phyloP scores from a whole-genome alignment of 2,113 vertebrate species.

The Apteryx mantelli region DNA sequence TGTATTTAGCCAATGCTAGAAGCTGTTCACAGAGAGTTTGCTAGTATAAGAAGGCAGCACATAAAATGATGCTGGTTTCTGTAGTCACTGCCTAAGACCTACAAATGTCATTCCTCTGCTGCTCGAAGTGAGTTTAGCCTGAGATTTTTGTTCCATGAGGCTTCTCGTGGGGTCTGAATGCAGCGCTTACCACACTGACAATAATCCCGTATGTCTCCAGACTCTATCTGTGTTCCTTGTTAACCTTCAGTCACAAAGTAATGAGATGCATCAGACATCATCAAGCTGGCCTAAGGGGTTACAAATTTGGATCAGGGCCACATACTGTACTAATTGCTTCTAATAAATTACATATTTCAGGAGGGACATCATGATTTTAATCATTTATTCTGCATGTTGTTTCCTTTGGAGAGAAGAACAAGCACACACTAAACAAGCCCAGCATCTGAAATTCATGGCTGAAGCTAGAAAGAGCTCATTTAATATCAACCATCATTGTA shows the following conservation, averaged over 20 bases:
- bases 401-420: conserved; percentile 62
- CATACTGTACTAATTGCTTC: conserved; percentile 66
- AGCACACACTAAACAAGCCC: conserved; percentile 15
- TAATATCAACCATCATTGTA: conserved; percentile 39
- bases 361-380: conserved; percentile 68
- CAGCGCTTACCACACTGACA: neutral
- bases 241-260: conserved; percentile 63
- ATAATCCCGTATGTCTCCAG: conserved; percentile 41
- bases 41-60: neutral
- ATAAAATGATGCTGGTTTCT: neutral
- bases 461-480: conserved; percentile 51
- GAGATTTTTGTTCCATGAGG: neutral
- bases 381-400: conserved; percentile 67
- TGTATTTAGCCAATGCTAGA: neutral
- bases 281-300: conserved; percentile 61
- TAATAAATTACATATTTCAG: conserved; percentile 72
- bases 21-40: neutral
- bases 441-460: conserved; percentile 63
- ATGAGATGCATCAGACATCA: conserved; percentile 64
- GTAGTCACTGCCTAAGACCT: neutral
- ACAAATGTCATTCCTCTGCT: neutral
- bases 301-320: conserved; percentile 61
- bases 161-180: neutral
- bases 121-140: neutral
- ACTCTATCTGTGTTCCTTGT: neutral